Base-by-base conservation (phyloP, 2,888 invertebrate species). In the Dolichopus griseipennis region DNA sequence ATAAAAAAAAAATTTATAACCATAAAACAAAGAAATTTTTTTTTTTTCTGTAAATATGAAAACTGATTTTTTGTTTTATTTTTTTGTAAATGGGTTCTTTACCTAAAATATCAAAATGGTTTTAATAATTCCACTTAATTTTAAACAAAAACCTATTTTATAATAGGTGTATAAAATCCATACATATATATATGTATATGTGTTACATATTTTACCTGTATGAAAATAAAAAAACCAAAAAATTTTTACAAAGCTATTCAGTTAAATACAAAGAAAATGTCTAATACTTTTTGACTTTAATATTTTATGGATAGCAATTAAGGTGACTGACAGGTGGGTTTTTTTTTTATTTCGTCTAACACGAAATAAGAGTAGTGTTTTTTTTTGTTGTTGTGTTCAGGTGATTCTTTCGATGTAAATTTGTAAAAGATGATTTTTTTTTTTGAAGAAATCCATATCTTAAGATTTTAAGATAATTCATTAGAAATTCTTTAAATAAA, bases 241-340 rank as follows among this genome's bases (percentile, higher is more conserved):
- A 10, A 37, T 37, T 37, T n/a, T 37, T 37, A 9, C 18, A 18
- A n/a, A 18, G 18, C 52, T 52, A 18, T n/a, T 18, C 18, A 12
- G 6, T 52, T n/a, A 52, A 52, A 52, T 18, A 52, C 12, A 52
- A 12, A 10, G 37, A 37, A 27, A 27, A 27, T 27, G 5, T 27
- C 3, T 27, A 27, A 37, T 12, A 12, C 37, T 37, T 37, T 37
- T 37, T 52, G 52, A 52, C 52, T 52, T 52, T 52, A 52, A 52
- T 18, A 52, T 52, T 52, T 52, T 52, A 52, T 52, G 52, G 52
- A 63, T 63, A 27, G 63, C 63, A 63, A 63, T 63, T 63, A 63
- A 63, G n/a, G 15, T 63, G 63, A 63, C 63, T 63, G 63, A 63
- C 63, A 63, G 63, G 27, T 63, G 63, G 63, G 27, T 63, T 63